Base-by-base conservation (phyloP, 2,888 invertebrate species). In the Periphyllus acericola region DNA sequence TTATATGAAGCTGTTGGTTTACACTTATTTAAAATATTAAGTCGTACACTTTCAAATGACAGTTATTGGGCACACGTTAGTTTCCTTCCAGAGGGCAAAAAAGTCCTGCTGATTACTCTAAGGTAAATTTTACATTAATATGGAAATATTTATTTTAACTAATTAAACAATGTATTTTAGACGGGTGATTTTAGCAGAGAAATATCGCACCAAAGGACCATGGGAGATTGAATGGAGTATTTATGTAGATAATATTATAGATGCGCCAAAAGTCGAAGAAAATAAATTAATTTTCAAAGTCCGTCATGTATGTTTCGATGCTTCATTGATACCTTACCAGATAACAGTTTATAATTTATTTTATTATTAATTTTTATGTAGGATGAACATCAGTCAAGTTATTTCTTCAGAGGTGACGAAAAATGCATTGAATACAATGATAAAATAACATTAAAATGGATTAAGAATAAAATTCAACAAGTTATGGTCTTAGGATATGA, bases 161-260 rank as follows among this genome's bases (percentile, higher is more conserved):
- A 32, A 32, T 79, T 68, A 60, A 66, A 14, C 14, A 89, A 84
- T 79, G 89, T 88, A 89, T 91, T 92, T 40, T 91, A 96, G 96
- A 90, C 95, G 95, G 91, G 93, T 96, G 88, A 94, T 95, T 91
- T 92, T 95, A 91, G 93, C 96, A 89, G 95, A 95, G 90, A 95
- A 95, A 90, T 94, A 94, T 90, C 92, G 94, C 90, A 93, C 93
- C 90, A 94, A 95, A 94, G 94, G 94, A 68, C 93, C 94, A 17
- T 96, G 96, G 95, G 95, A 95, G 90, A 93, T 95, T 52, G 95
- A 95, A 91, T 96, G 96, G 96, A 93, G 93, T 66, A 93, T 95
- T 36, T 93, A 94, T 89, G 93, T 96, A 82, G 95, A 95, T 91
- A 95, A 95, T 90, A 93, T 96, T 83, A 93, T 95, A 90, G 95